These are phyloP conservation scores for Propithecus coquereli DNA, from an alignment of 2,113 vertebrate species.

Conservation along the genomic window DNA sequence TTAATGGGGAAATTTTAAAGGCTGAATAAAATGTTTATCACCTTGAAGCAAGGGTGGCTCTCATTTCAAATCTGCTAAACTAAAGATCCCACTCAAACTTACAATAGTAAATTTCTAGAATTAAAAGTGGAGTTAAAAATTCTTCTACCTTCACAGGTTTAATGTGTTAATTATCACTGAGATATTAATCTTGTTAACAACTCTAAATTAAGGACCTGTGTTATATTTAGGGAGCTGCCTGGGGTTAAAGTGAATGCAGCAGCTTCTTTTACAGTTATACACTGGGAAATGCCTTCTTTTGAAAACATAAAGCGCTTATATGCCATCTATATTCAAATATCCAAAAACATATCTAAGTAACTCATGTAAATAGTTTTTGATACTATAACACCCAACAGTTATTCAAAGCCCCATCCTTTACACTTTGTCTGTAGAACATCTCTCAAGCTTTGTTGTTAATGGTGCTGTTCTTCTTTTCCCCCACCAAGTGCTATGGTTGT, in stretches of 20 bases:
- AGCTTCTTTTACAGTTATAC: conserved; percentile 21
- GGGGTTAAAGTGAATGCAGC: conserved; percentile 26
- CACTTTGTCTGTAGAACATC: background rate
- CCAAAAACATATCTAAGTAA: background rate
- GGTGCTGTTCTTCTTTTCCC: background rate
- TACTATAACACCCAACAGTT: background rate
- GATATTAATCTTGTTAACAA: conserved; percentile 64
- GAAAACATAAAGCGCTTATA: conserved; percentile 30
- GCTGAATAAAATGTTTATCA: background rate
- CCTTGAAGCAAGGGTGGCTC: background rate
- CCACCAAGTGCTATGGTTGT: background rate
- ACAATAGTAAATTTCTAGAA: conserved; percentile 5
- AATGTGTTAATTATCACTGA: conserved; percentile 64
- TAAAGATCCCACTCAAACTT: background rate
- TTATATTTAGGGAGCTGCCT: conserved; percentile 45
- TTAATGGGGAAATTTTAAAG: background rate
- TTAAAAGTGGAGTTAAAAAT: conserved; percentile 41
- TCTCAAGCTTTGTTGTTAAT: background rate
- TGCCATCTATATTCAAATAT: background rate
- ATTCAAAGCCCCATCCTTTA: background rate
- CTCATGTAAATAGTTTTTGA: background rate
- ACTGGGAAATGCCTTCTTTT: background rate
- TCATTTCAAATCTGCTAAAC: background rate
- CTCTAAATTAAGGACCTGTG: conserved; percentile 49
- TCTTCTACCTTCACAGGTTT: conserved; percentile 10